Evolutionary conservation across 2,797 vertebrate genomes (phyloP), one percentile per base, ranked within the genome.

Genomic region (Phrynocephalus guinanensis): DNA sequence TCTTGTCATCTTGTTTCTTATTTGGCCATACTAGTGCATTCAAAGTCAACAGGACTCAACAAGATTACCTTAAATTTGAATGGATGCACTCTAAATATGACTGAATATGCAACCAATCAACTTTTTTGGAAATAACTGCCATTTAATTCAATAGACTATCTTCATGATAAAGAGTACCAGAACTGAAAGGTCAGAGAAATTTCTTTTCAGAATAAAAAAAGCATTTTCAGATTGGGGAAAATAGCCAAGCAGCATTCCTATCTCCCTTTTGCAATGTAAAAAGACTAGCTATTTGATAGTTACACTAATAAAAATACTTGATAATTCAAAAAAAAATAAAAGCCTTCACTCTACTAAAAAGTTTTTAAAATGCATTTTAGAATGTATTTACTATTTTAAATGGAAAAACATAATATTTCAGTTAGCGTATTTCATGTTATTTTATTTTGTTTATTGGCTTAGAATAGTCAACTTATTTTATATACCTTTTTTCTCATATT

Each of bases 361-460:
- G 7, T 30, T 6, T 1, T 79, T 90, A 44, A 44, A 44, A 44
- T 44, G 38, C 3, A 44, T 44, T 44, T 44, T 44, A 44, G 38
- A 44, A 44, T 44, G 38, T 44, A 44, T 44, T 44, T 44, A 86
- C 28, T 63, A 3, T 60, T 87, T 33, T 33, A 93, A 88, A 84
- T 24, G 10, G 82, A 24, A 80, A 75, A 86, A 90, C 84, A 89
- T 81, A 85, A 83, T 75, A 26, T 8, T 76, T 72, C 6, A 81
- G 24, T 82, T 0, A 48, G 78, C 56, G 44, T 20, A 63, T 5
- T 44, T 44, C 38, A 44, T 44, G 38, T 5, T 44, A 44, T 44
- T 44, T 44, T 44, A 44, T 44, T 44, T 44, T 44, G 38, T 44
- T 44, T 44, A 84, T 44, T 44, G 38, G 38, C 38, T 4, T 44